Conservation (phyloP, 2,113 vertebrate genomes). For the Argyrosomus japonicus region DNA sequence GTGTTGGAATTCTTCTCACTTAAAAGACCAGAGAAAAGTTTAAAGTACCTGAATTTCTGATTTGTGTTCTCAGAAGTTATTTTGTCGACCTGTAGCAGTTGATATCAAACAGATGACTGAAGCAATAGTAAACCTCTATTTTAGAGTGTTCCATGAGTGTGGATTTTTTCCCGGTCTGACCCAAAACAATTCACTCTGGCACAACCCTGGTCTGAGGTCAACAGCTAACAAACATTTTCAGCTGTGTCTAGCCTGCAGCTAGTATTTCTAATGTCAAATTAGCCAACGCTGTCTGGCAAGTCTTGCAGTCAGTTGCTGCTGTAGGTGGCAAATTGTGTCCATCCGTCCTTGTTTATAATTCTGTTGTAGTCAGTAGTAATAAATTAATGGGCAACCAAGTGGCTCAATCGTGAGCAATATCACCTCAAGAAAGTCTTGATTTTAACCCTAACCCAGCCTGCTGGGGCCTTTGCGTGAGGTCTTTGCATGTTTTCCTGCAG, state of each 20-base stretch:
- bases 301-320: not conserved
- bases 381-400: not conserved
- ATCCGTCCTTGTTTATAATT: not conserved
- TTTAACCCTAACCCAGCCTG: not conserved
- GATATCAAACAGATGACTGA: not conserved
- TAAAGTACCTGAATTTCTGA: not conserved
- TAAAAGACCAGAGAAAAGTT: not conserved
- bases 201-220: not conserved
- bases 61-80: not conserved
- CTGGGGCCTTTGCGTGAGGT: not conserved
- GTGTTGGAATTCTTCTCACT: conserved; percentile 1
- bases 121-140: not conserved
- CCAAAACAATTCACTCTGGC: not conserved
- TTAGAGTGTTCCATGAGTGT: not conserved
- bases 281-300: not conserved
- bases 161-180: not conserved
- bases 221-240: not conserved
- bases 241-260: not conserved
- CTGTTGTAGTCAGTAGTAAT: not conserved
- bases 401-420: not conserved
- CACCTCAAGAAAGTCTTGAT: not conserved
- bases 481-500: not conserved
- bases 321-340: not conserved
- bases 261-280: not conserved
- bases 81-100: not conserved